phyloP scores from a whole-genome alignment of 2,888 invertebrate genomes.

The Patella ulyssiponensis region DNA sequence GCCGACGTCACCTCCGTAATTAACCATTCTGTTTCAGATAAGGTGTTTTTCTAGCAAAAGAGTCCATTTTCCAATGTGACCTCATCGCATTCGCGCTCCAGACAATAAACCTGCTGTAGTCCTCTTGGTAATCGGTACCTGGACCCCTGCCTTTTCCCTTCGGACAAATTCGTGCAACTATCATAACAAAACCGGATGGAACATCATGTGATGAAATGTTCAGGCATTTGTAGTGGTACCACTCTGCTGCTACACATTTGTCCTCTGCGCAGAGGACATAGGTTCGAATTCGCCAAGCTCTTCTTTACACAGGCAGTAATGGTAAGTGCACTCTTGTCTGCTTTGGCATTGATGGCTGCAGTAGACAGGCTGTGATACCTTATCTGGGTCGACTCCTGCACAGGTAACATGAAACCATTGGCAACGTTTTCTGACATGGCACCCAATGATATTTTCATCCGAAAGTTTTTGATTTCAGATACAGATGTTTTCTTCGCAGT shows the following conservation, averaged over 20 bases:
- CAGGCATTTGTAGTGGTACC: constrained; percentile 22
- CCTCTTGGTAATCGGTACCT: constrained; percentile 22
- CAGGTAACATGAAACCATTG: constrained; percentile 36
- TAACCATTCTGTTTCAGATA: background rate
- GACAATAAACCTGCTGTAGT: constrained; percentile 29
- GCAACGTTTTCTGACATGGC: constrained; percentile 27
- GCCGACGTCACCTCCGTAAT: too few species aligned
- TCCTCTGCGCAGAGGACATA: constrained; percentile 35
- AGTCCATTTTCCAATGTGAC: constrained; percentile 35
- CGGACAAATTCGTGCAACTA: constrained; percentile 21
- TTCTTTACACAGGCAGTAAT: constrained; percentile 31
- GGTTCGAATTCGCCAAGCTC: constrained; percentile 33
- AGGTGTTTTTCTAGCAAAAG: constrained; percentile 22
- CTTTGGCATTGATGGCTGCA: constrained; percentile 29
- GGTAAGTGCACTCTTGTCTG: constrained; percentile 2
- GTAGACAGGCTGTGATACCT: constrained; percentile 24
- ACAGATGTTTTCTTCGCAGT: background rate
- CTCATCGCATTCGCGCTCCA: constrained; percentile 47
- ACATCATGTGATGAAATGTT: background rate
- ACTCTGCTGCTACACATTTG: constrained; percentile 31
- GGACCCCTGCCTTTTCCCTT: background rate
- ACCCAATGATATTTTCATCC: constrained; percentile 32
- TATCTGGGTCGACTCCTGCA: constrained; percentile 24
- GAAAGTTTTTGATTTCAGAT: constrained; percentile 30
- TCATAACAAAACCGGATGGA: constrained; percentile 33